Percentiles rank a stretch among this genome's conserved stretches.
Evolutionary conservation across 2,113 vertebrate genomes (phyloP).

Genomic region (Drymodes brunneopygia): DNA sequence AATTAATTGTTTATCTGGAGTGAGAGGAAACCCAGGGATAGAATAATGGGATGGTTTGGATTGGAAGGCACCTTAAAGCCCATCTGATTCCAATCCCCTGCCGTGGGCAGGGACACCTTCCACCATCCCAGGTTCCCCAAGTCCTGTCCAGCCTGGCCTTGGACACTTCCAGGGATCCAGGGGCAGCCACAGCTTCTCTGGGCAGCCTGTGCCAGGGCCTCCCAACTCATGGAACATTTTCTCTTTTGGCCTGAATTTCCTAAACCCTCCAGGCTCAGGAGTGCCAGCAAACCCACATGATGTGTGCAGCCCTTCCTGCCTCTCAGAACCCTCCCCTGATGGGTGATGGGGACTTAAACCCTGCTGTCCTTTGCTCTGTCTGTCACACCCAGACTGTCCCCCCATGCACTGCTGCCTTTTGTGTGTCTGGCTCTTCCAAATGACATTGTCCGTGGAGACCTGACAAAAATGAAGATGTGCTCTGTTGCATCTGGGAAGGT

Average conservation of each 20-base stretch:
- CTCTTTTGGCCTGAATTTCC: neutral
- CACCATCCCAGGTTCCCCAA: neutral
- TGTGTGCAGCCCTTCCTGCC: neutral
- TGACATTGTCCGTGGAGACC: neutral
- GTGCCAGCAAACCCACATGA: neutral
- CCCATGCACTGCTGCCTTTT: fast-evolving
- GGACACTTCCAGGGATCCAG: neutral
- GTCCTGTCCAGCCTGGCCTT: fast-evolving
- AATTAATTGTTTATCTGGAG: neutral
- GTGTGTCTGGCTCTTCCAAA: neutral
- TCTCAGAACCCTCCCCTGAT: neutral
- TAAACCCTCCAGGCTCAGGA: neutral
- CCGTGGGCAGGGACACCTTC: neutral
- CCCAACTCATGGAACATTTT: neutral
- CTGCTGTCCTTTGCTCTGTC: neutral
- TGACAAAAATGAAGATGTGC: neutral
- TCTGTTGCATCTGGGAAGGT: neutral
- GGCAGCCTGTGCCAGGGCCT: fast-evolving
- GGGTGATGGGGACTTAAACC: neutral
- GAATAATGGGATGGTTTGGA: neutral
- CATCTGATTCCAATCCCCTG: neutral
- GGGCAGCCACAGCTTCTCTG: neutral
- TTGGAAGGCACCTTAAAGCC: neutral
- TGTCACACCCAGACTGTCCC: neutral
- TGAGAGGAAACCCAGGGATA: neutral